phyloP scores from a whole-genome alignment of 2,888 invertebrate genomes.

The Megalurothrips usitatus region DNA sequence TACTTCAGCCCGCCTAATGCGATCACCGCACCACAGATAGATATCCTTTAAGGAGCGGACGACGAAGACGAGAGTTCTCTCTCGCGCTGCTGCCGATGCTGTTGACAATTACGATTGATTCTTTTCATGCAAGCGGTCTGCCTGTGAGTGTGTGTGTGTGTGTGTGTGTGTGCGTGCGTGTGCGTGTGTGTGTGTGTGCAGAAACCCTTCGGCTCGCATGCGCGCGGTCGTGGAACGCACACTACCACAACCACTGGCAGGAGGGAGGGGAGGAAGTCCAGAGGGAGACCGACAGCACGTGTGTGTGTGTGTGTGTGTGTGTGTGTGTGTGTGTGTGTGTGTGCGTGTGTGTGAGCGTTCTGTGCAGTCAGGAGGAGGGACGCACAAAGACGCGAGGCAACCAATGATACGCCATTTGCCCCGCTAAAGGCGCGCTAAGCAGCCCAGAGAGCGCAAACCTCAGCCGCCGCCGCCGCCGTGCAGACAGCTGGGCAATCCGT shows the following conservation, averaged over 20 bases:
- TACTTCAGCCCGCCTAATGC: background rate
- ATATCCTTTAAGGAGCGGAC: too few species aligned
- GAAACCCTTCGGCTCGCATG: too few species aligned
- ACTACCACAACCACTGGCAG: background rate
- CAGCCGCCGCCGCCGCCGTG: too few species aligned
- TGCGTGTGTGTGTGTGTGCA: too few species aligned
- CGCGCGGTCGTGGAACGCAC: too few species aligned
- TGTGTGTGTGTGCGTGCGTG: too few species aligned
- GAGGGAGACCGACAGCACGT: background rate
- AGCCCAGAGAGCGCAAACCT: too few species aligned
- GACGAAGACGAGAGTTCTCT: too few species aligned
- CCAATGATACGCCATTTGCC: slow-evolving; percentile 22
- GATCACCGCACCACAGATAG: background rate
- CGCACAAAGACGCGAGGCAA: background rate
- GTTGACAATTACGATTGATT: slow-evolving; percentile 18
- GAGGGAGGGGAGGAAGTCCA: background rate
- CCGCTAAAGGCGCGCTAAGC: background rate
- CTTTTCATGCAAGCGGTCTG: background rate
- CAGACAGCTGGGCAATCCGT: too few species aligned
- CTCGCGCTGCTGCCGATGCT: background rate
- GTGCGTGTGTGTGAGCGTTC: too few species aligned
- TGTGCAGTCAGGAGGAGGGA: background rate
- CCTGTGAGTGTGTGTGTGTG: background rate
- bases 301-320: too few species aligned
- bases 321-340: too few species aligned